Conservation (phyloP, 2,797 vertebrate genomes). For the Muscicapa striata region DNA sequence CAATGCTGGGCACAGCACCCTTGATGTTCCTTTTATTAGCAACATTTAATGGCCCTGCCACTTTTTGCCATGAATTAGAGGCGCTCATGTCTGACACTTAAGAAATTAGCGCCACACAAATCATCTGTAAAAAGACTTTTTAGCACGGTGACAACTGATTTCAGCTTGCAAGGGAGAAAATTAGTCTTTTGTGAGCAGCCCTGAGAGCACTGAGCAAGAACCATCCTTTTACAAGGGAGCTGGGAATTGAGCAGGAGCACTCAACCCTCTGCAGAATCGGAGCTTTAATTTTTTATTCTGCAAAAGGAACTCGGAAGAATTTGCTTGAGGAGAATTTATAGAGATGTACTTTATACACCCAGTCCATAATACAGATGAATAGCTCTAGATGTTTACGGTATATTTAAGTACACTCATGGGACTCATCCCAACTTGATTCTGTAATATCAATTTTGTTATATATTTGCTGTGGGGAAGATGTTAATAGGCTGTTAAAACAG, state of each 20-base stretch:
- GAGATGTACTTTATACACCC: constrained; percentile 47
- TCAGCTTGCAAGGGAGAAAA: constrained; percentile 9
- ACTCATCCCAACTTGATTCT: constrained; percentile 52
- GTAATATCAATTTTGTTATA: constrained; percentile 62
- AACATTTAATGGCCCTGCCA: not conserved
- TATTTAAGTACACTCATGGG: constrained; percentile 63
- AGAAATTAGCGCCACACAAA: constrained; percentile 54
- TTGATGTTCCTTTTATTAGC: not conserved
- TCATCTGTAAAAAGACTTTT: constrained; percentile 43
- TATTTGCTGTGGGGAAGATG: constrained; percentile 64
- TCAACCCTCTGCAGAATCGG: not conserved
- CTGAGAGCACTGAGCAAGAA: constrained; percentile 32
- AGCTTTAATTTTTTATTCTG: constrained; percentile 52
- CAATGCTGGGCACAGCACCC: not conserved
- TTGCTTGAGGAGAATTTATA: constrained; percentile 27
- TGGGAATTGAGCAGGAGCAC: constrained; percentile 19
- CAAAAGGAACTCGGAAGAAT: not conserved
- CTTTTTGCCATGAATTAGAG: constrained; percentile 32
- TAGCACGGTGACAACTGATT: constrained; percentile 44
- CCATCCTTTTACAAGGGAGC: constrained; percentile 6
- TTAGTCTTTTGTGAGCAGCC: constrained; percentile 45
- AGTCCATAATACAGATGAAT: constrained; percentile 59
- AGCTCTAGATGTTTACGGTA: constrained; percentile 33
- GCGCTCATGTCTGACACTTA: not conserved
- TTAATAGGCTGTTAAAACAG: constrained; percentile 65